phyloP scores from a whole-genome alignment of 2,113 vertebrate species.

The Dermatemys mawii region DNA sequence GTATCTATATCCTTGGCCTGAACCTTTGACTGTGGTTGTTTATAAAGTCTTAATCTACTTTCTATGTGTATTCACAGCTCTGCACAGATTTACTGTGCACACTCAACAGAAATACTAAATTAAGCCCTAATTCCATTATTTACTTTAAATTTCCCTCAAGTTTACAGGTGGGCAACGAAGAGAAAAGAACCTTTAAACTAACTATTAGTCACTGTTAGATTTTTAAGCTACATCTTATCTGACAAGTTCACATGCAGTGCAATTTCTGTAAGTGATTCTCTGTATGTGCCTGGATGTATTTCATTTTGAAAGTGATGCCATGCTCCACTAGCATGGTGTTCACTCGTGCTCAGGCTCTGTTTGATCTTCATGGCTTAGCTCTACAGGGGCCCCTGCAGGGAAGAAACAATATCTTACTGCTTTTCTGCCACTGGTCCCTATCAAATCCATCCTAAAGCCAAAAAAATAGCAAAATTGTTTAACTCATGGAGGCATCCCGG shows the following conservation, averaged over 20 bases:
- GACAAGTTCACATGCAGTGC: not conserved
- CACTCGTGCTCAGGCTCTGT: not conserved
- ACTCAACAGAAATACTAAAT: rapidly evolving
- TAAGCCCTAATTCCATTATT: not conserved
- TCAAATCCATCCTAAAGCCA: constrained; percentile 29
- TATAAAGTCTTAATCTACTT: not conserved
- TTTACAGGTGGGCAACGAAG: not conserved
- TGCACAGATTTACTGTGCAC: not conserved
- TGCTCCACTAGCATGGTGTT: not conserved
- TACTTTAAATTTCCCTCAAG: not conserved
- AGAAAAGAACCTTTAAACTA: rapidly evolving
- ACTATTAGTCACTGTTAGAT: not conserved
- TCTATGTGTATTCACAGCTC: not conserved
- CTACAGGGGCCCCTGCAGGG: constrained; percentile 4
- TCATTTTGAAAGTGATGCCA: not conserved
- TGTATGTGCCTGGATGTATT: not conserved
- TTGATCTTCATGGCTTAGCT: not conserved
- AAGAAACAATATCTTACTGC: not conserved
- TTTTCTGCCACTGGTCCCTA: constrained; percentile 35
- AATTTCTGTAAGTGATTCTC: not conserved
- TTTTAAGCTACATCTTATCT: not conserved
- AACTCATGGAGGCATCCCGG: not conserved
- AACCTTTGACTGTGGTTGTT: not conserved
- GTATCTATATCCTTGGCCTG: rapidly evolving
- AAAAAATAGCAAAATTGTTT: not conserved